Percentiles rank a stretch among this genome's conserved stretches.
Evolutionary conservation across 2,113 vertebrate genomes (phyloP).

Genomic region (Danionella cerebrum): DNA sequence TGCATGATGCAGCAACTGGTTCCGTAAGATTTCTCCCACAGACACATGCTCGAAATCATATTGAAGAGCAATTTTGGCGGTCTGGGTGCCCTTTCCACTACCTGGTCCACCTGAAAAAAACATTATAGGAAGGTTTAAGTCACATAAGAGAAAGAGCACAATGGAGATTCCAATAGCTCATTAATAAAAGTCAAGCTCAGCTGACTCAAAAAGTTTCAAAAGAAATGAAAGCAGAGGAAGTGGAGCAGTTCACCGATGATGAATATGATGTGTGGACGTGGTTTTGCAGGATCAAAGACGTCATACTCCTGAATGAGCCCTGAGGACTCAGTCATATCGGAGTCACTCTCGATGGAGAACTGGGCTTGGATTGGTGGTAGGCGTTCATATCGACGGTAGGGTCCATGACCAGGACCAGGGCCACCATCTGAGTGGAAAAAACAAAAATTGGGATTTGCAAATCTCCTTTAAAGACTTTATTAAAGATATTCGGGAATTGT

Average conservation of each 20-base stretch:
- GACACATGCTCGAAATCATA: slow-evolving; percentile 55
- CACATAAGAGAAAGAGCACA: neutral
- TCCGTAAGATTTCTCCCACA: slow-evolving; percentile 57
- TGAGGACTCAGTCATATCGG: slow-evolving; percentile 59
- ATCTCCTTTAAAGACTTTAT: too few species aligned
- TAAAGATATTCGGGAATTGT: too few species aligned
- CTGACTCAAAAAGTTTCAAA: neutral
- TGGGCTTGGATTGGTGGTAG: slow-evolving; percentile 57
- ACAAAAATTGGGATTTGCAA: too few species aligned
- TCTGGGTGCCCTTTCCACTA: slow-evolving; percentile 63
- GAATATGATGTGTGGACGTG: slow-evolving; percentile 57
- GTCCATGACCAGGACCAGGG: slow-evolving; percentile 23
- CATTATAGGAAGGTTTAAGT: neutral
- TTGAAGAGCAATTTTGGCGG: slow-evolving; percentile 48
- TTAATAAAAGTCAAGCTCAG: neutral
- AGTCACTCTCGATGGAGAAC: slow-evolving; percentile 66
- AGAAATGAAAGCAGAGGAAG: neutral
- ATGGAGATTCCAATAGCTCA: neutral
- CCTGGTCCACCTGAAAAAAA: slow-evolving; percentile 57
- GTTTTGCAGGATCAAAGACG: slow-evolving; percentile 52
- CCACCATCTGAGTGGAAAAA: slow-evolving; percentile 4
- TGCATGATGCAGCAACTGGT: slow-evolving; percentile 55
- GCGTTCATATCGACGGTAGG: slow-evolving; percentile 41
- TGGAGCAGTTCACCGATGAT: slow-evolving; percentile 56
- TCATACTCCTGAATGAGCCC: slow-evolving; percentile 63